Evolutionary conservation across 2,797 vertebrate genomes (phyloP).

Genomic region (Tadarida brasiliensis): DNA sequence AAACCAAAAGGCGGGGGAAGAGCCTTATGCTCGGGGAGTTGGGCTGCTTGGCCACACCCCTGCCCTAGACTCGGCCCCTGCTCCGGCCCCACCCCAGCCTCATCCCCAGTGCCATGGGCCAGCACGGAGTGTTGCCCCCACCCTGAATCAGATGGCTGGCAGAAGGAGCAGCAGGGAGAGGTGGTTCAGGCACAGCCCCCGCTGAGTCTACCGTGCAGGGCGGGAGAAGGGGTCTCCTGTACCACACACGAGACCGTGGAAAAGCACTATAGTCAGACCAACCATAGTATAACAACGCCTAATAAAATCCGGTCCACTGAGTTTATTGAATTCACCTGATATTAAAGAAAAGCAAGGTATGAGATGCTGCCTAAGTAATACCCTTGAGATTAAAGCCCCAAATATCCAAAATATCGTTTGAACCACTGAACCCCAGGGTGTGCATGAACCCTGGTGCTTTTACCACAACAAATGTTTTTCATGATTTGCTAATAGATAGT

Average conservation of each 20-base stretch:
- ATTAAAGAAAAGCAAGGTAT: neutral
- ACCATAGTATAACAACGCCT: neutral
- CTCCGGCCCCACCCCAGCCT: neutral
- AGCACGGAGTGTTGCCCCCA: neutral
- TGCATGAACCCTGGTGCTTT: neutral
- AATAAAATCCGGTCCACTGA: neutral
- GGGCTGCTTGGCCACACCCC: fast-evolving
- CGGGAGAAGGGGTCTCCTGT: no score
- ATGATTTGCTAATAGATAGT: neutral
- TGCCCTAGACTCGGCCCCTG: neutral
- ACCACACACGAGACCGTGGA: neutral
- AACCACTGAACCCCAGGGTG: neutral
- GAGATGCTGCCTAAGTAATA: neutral
- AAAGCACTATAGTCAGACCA: neutral
- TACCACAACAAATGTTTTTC: neutral
- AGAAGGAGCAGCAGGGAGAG: neutral
- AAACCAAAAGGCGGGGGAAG: neutral
- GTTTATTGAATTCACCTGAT: neutral
- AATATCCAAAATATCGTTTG: neutral
- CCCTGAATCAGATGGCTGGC: neutral
- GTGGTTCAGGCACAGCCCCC: neutral
- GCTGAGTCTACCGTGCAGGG: neutral
- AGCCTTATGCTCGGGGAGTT: neutral
- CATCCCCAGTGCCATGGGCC: neutral
- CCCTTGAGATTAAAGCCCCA: neutral